Percentiles rank a stretch among this genome's conserved stretches.
Conservation (phyloP, 1,140 invertebrate genomes). For the Ruditapes philippinarum region DNA sequence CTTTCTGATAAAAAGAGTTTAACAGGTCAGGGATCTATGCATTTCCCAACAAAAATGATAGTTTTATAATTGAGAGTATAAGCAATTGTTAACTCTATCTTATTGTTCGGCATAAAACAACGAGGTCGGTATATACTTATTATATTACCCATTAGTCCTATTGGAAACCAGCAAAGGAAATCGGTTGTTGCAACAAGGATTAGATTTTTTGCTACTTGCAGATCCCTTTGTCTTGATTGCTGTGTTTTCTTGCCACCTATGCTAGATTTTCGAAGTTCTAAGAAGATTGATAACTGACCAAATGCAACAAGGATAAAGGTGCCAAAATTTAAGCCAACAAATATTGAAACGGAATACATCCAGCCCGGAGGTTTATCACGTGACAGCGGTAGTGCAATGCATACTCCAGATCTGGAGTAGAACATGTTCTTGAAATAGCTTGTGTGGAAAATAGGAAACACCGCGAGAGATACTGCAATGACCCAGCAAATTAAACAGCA, state of each 20-base stretch:
- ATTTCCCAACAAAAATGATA: too few relatives aligned
- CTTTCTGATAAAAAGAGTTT: too few relatives aligned
- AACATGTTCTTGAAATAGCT: constrained; percentile 64
- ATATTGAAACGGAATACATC: constrained; percentile 67
- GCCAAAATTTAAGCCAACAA: constrained; percentile 71
- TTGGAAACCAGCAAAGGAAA: constrained; percentile 74
- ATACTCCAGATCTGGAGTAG: background rate
- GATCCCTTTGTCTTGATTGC: constrained; percentile 24
- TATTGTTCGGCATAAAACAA: too few relatives aligned
- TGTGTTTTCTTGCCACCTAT: background rate
- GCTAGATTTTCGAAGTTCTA: background rate
- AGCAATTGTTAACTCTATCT: too few relatives aligned
- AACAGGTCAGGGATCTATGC: too few relatives aligned
- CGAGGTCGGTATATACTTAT: too few relatives aligned
- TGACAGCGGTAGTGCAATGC: constrained; percentile 62
- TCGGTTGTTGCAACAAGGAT: constrained; percentile 54
- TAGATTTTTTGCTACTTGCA: constrained; percentile 63
- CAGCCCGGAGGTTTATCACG: constrained; percentile 61
- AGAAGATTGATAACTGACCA: constrained; percentile 70
- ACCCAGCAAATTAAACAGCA: constrained; percentile 67
- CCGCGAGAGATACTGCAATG: constrained; percentile 50
- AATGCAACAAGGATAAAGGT: constrained; percentile 71
- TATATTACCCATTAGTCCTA: constrained; percentile 69
- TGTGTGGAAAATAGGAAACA: constrained; percentile 69
- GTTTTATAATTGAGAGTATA: too few relatives aligned